A percentile compares a stretch with the other conserved stretches of the same genome.
Conservation (phyloP, 2,888 invertebrate species). For the Thelaira solivaga region DNA sequence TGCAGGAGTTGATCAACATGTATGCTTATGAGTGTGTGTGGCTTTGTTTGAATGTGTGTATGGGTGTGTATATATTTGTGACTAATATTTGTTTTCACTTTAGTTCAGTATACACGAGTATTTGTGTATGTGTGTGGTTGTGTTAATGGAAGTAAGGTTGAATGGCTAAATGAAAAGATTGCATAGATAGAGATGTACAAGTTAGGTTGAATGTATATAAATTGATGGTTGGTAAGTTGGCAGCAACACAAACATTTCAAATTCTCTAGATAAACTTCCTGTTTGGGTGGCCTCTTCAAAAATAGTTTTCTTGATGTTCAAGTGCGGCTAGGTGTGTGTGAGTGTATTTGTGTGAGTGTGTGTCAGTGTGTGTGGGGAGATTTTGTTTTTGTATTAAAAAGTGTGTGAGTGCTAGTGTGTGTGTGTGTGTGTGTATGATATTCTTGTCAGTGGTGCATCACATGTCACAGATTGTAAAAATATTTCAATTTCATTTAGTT, state of each 20-base stretch:
- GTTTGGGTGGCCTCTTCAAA: slow-evolving; percentile 47
- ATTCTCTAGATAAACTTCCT: slow-evolving; percentile 51
- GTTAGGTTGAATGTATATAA: slow-evolving; percentile 5
- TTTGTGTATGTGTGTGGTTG: neutral
- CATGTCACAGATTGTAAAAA: slow-evolving; percentile 1
- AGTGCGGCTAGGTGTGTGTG: too few relatives aligned
- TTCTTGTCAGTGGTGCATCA: slow-evolving; percentile 20
- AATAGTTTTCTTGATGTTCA: too few relatives aligned
- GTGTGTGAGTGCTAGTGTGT: neutral
- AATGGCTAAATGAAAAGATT: neutral
- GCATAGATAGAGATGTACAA: too few relatives aligned
- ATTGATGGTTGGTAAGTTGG: slow-evolving; percentile 28
- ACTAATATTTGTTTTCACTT: slow-evolving; percentile 42
- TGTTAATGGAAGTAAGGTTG: slow-evolving; percentile 16
- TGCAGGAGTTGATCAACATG: too few relatives aligned
- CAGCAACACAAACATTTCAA: slow-evolving; percentile 53
- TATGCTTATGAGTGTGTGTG: neutral
- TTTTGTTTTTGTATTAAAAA: too few relatives aligned
- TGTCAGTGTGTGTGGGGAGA: too few relatives aligned
- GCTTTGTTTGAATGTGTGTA: neutral
- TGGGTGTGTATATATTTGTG: neutral
- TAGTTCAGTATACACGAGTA: neutral
- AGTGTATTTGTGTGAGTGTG: neutral
- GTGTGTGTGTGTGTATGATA: neutral
- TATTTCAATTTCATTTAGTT: slow-evolving; percentile 22